Percentiles rank a stretch among this genome's conserved stretches.
Evolutionary conservation across 2,113 vertebrate species (phyloP).

Genomic region (Ammodytes marinus): DNA sequence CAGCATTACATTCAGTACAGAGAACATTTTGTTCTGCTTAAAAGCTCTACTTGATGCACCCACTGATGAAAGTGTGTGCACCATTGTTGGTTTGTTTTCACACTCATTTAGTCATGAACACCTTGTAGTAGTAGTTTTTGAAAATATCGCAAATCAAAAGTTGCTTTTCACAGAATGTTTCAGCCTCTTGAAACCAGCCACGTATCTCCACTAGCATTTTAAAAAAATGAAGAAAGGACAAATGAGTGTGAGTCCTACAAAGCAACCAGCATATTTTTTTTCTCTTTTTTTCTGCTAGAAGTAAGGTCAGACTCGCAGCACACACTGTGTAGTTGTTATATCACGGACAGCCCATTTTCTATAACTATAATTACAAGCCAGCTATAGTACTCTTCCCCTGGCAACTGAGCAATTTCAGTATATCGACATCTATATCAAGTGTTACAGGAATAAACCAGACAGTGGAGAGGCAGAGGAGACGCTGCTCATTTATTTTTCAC

Average conservation of each 20-base stretch:
- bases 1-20: not conserved
- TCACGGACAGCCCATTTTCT: not conserved
- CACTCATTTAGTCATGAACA: not conserved
- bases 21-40: constrained; percentile 32
- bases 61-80: not conserved
- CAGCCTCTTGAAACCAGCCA: not conserved
- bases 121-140: not conserved
- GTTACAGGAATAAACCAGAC: not conserved
- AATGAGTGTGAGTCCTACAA: not conserved
- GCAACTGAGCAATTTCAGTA: not conserved
- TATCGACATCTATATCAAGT: not conserved
- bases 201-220: not conserved
- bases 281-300: not conserved
- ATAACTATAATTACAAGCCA: not conserved
- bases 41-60: constrained; percentile 22
- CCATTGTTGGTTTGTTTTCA: not conserved
- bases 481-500: not conserved
- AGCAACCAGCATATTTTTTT: not conserved
- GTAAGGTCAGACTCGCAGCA: not conserved
- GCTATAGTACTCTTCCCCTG: not conserved
- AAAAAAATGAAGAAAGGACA: not conserved
- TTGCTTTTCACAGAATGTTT: not conserved
- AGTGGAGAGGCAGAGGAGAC: not conserved
- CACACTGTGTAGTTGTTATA: not conserved
- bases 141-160: not conserved